These are phyloP conservation scores for Labeo calbasu DNA, from an alignment of 2,797 vertebrate species.

Conservation along the genomic window DNA sequence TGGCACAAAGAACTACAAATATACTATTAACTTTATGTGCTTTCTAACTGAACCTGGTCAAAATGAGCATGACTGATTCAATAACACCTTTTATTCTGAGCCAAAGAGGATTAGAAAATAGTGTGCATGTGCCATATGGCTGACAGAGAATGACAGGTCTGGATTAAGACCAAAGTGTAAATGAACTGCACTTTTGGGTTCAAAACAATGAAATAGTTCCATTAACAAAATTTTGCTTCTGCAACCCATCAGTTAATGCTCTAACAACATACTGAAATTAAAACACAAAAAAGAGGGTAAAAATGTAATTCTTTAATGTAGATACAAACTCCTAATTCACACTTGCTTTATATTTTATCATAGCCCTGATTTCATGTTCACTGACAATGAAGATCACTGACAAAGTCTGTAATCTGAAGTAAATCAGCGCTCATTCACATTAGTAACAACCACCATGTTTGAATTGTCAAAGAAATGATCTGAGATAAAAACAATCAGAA, in stretches of 20 bases:
- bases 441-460: background rate
- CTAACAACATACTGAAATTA: too few relatives aligned
- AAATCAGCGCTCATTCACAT: background rate
- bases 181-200: too few relatives aligned
- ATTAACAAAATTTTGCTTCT: background rate
- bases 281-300: background rate
- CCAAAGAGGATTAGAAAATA: background rate
- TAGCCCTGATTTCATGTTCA: background rate
- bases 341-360: background rate
- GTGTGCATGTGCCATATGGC: background rate
- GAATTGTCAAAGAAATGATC: background rate
- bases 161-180: background rate
- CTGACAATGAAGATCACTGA: too few relatives aligned
- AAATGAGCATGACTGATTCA: background rate
- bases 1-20: background rate
- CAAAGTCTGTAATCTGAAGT: background rate
- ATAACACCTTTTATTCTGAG: conserved; percentile 4
- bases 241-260: background rate
- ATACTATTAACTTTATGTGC: background rate
- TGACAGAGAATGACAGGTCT: conserved; percentile 16
- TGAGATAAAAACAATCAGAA: background rate
- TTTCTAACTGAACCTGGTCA: background rate
- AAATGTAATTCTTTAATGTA: background rate
- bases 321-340: background rate
- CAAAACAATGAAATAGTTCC: background rate